These are phyloP conservation scores for Oscheius myriophilus DNA, from an alignment of 2,888 invertebrate genomes.

Conservation along the genomic window DNA sequence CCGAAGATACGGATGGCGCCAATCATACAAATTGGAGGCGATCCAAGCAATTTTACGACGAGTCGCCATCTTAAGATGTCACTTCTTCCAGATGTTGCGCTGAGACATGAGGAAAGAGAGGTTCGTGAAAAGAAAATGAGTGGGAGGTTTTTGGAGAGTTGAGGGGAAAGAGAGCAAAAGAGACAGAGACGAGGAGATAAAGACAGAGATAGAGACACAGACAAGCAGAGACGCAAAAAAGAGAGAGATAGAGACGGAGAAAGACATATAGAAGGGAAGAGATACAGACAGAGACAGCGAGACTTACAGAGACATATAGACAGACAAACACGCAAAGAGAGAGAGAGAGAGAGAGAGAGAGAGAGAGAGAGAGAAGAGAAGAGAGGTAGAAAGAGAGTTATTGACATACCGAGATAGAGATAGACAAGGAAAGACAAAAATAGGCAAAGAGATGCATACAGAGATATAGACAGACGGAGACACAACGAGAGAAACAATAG, in stretches of 20 bases:
- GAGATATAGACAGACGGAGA: neutral
- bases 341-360: conserved; percentile 4
- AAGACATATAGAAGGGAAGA: conserved; percentile 11
- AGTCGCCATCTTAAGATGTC: too few species aligned
- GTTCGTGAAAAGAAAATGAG: too few species aligned
- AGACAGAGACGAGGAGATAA: neutral
- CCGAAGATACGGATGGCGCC: too few species aligned
- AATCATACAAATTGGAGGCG: too few species aligned
- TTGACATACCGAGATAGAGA: conserved; percentile 5
- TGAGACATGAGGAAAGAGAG: too few species aligned
- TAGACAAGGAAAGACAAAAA: neutral
- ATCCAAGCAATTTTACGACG: too few species aligned
- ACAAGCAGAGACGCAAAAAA: neutral
- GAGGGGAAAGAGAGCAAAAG: neutral
- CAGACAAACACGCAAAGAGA: too few species aligned
- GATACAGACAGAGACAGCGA: conserved; percentile 20
- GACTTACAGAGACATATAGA: conserved; percentile 1
- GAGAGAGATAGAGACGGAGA: neutral
- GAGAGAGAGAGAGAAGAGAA: conserved; percentile 14
- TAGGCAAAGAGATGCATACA: too few species aligned
- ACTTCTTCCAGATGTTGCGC: too few species aligned
- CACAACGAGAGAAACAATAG: too few species aligned
- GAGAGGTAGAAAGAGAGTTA: conserved; percentile 14
- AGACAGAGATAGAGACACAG: conserved; percentile 2
- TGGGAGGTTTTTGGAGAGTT: too few species aligned